Base-by-base conservation (phyloP, 2,797 vertebrate genomes). In the Hypotaenidia okinawae region DNA sequence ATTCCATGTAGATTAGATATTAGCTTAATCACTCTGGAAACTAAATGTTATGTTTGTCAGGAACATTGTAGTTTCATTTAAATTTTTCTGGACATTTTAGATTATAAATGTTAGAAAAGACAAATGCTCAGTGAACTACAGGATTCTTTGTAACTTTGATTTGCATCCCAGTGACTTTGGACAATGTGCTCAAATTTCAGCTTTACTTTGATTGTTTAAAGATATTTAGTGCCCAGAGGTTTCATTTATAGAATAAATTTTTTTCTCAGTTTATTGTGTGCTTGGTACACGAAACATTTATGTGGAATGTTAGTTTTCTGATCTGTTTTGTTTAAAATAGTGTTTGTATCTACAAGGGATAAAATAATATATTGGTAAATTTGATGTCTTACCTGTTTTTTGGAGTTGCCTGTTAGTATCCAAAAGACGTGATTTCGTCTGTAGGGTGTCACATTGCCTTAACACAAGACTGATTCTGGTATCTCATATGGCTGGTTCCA, bases 61-160 rank as follows among this genome's bases (percentile, higher is more conserved):
- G 91, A 82, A 54, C 52, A 19, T 35, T 62, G 10, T 72, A 5
- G 1, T 66, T 90, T 70, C 24, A 49, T 62, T 89, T 78, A 54
- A 68, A 17, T 32, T 63, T 58, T 86, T 85, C 32, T 80, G 62
- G 87, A 89, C 9, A 2, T n/a, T 79, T 91, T 93, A n/a, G 14
- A 10, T 84, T 91, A 84, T 68, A 93, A 92, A 75, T 62, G 11
- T 55, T 64, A 62, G n/a, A 63, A 91, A 93, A 61, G n/a, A 63
- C 21, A 90, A 93, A 61, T 1, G 3, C 79, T 18, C 77, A 49
- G 55, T 32, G 30, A 87, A 45, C 33, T 70, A 73, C 43, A 77
- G 55, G 43, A 67, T 51, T 81, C 30, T 74, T 87, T 88, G 37
- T 67, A 59, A 87, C 64, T 94, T 84, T 64, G 25, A 61, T 81